These are phyloP conservation scores for Enteromius treurensis DNA, from an alignment of 2,797 vertebrate genomes.

Conservation along the genomic window DNA sequence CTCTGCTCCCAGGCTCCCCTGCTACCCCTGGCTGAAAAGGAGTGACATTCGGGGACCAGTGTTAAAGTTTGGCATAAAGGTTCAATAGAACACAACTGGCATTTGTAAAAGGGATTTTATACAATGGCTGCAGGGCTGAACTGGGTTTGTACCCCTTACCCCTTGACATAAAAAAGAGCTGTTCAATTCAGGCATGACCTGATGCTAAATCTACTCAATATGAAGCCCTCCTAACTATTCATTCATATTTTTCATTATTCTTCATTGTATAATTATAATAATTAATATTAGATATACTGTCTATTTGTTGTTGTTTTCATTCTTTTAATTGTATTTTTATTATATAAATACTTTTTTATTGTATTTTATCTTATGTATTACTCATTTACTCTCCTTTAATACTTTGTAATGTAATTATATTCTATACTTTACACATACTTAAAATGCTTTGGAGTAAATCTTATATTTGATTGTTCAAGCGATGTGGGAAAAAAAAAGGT, in stretches of 20 bases:
- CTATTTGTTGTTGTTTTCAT: too few species aligned
- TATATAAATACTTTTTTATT: too few species aligned
- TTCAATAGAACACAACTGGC: background rate
- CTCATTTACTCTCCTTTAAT: background rate
- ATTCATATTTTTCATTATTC: too few species aligned
- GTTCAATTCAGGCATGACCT: background rate
- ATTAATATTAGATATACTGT: too few species aligned
- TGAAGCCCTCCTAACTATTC: background rate
- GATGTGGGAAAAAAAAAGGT: background rate
- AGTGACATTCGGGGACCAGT: background rate
- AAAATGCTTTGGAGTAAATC: background rate
- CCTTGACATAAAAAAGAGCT: background rate
- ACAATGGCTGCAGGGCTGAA: background rate
- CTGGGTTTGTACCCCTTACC: background rate
- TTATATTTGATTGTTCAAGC: background rate
- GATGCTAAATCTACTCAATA: background rate
- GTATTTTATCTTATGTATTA: background rate
- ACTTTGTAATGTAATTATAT: background rate
- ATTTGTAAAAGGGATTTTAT: background rate
- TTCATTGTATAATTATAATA: too few species aligned
- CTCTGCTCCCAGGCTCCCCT: constrained; percentile 67
- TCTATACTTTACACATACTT: too few species aligned
- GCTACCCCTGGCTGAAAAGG: constrained; percentile 61
- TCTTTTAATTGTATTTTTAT: background rate
- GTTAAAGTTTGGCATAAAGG: background rate